Conservation (phyloP, 2,888 invertebrate genomes). For the Anodontia alba region DNA sequence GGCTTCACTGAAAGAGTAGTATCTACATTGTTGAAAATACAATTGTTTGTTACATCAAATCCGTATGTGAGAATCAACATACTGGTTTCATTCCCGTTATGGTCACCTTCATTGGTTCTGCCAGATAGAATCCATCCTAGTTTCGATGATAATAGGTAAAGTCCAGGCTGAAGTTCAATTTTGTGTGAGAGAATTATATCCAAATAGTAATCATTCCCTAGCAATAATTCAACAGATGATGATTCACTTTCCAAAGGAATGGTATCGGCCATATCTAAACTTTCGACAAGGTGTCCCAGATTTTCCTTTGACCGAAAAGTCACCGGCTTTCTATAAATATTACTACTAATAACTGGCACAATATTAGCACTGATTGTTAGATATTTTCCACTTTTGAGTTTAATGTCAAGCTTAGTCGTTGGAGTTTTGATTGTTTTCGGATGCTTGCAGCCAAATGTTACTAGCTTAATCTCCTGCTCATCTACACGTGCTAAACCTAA, state of each 20-base stretch:
- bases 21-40: neutral
- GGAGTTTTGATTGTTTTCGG: neutral
- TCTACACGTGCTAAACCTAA: neutral
- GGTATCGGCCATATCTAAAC: neutral
- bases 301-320: neutral
- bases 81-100: neutral
- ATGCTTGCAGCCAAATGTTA: neutral
- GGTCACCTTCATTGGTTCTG: neutral
- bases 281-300: neutral
- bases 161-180: neutral
- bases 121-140: neutral
- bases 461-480: neutral
- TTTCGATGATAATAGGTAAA: neutral
- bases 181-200: neutral
- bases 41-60: neutral
- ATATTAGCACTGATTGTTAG: constrained; percentile 7
- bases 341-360: constrained; percentile 15
- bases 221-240: neutral
- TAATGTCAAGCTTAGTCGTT: neutral
- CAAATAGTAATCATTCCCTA: neutral
- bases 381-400: constrained; percentile 11
- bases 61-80: neutral
- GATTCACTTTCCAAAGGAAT: neutral
- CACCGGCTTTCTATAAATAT: neutral
- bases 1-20: neutral